These are phyloP conservation scores for Toxonevra muliebris DNA, from an alignment of 2,888 invertebrate species.

Conservation along the genomic window DNA sequence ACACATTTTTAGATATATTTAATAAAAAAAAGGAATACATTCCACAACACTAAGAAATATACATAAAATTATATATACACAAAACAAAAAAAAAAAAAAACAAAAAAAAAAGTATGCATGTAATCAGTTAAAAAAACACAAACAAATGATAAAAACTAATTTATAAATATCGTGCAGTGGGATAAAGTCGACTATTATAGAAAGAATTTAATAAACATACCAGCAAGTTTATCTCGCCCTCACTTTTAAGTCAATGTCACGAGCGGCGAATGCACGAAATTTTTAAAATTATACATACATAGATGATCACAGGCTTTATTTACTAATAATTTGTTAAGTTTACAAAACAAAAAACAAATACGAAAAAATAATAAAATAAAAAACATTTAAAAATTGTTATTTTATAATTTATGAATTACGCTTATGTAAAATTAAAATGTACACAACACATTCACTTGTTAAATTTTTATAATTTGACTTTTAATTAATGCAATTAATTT, in stretches of 20 bases:
- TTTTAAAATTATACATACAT: slow-evolving; percentile 31
- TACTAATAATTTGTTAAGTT: slow-evolving; percentile 44
- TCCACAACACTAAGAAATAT: slow-evolving; percentile 44
- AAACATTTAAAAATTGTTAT: slow-evolving; percentile 18
- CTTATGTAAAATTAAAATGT: slow-evolving; percentile 22
- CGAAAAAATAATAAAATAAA: no score
- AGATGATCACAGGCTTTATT: slow-evolving; percentile 50
- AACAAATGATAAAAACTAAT: no score
- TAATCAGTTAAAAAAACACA: no score
- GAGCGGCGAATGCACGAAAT: neutral
- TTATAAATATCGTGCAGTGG: no score
- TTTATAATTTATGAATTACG: slow-evolving; percentile 22
- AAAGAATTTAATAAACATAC: no score
- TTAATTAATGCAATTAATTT: slow-evolving; percentile 24
- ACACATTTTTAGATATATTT: slow-evolving; percentile 40
- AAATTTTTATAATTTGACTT: slow-evolving; percentile 25
- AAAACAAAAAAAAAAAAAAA: slow-evolving; percentile 23
- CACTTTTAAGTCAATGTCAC: no score
- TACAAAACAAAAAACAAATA: neutral
- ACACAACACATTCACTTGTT: slow-evolving; percentile 25
- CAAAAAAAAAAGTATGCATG: neutral
- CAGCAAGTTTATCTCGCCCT: no score
- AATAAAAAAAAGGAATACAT: slow-evolving; percentile 38
- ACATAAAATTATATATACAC: slow-evolving; percentile 31
- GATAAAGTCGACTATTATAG: no score